A percentile compares a stretch with the other conserved stretches of the same genome.
Conservation (phyloP, 2,888 invertebrate species). For the Odontothrips loti region DNA sequence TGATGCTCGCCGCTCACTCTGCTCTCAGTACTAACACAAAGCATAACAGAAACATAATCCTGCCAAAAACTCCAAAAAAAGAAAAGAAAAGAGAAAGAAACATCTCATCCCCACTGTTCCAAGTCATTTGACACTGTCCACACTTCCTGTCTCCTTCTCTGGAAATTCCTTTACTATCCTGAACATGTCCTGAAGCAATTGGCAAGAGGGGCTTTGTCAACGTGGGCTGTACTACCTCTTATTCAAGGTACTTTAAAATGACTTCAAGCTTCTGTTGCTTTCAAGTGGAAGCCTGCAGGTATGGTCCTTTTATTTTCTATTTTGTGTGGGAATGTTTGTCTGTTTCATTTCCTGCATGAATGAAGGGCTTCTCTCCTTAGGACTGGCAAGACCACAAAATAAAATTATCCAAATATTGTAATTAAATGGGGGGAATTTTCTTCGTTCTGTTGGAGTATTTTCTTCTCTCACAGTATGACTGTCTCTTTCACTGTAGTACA, state of each 20-base stretch:
- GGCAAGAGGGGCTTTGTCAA: neutral
- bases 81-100: neutral
- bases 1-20: constrained; percentile 1
- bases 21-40: constrained; percentile 19
- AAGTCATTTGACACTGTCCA: neutral
- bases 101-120: neutral
- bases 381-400: too few species aligned
- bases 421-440: too few species aligned
- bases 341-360: constrained; percentile 26
- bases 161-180: neutral
- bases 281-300: constrained; percentile 24
- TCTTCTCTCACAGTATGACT: too few species aligned
- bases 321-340: constrained; percentile 7
- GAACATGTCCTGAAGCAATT: constrained; percentile 4
- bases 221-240: constrained; percentile 2
- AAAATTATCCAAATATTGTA: too few species aligned
- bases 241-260: constrained; percentile 8
- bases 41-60: constrained; percentile 13
- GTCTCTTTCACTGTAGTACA: too few species aligned
- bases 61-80: neutral
- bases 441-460: too few species aligned
- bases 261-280: constrained; percentile 20
- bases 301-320: neutral
- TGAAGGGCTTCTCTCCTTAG: neutral
- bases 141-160: neutral